Conservation (phyloP, 1,140 invertebrate species). For the Matsumurasca onukii region DNA sequence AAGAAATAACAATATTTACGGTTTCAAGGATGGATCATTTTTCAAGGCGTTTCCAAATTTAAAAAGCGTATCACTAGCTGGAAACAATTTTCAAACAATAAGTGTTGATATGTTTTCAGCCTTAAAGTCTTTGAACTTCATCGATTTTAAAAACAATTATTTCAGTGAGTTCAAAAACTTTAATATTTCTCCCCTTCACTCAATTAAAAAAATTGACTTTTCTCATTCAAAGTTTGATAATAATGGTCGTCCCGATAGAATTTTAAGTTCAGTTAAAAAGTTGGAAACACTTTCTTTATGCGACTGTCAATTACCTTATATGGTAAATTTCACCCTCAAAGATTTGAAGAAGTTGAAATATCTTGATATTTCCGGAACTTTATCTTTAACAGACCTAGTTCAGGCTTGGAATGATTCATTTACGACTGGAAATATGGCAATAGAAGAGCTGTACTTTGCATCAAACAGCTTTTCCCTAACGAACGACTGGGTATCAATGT, state of each 20-base stretch:
- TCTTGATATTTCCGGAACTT: slow-evolving; percentile 8
- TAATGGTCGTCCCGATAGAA: not conserved
- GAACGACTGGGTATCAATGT: not conserved
- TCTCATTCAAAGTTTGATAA: not conserved
- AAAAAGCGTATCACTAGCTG: not conserved
- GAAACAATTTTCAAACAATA: not conserved
- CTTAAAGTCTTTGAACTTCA: not conserved
- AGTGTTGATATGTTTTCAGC: not conserved
- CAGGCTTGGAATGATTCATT: not conserved
- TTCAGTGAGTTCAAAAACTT: not conserved
- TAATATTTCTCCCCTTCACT: not conserved
- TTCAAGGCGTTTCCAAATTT: slow-evolving; percentile 4
- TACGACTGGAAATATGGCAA: not conserved
- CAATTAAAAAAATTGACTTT: not conserved
- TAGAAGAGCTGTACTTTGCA: slow-evolving; percentile 6
- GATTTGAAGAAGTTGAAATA: slow-evolving; percentile 4
- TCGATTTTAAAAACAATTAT: not conserved
- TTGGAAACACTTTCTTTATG: slow-evolving; percentile 12
- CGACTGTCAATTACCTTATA: not conserved
- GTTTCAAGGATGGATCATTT: not conserved
- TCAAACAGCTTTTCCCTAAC: not conserved
- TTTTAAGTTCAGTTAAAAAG: not conserved
- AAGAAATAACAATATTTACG: not conserved
- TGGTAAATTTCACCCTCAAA: not conserved
- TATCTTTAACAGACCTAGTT: not conserved